These are phyloP conservation scores for Orchesellides sinensis DNA, from an alignment of 2,888 invertebrate genomes.

Conservation along the genomic window DNA sequence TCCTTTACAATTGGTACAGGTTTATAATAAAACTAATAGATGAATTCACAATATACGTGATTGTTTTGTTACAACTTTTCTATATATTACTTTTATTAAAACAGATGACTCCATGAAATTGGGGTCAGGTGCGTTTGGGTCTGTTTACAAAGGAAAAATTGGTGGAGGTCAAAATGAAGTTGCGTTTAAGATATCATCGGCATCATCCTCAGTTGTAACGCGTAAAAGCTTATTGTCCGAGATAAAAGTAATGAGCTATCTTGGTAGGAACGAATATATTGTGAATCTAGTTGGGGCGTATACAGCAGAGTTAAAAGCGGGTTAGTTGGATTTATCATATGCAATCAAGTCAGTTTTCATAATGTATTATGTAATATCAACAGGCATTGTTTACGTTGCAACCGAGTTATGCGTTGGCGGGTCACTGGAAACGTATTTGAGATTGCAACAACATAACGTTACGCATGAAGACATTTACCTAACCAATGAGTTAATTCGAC, in stretches of 20 bases:
- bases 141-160: too few species aligned
- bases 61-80: too few species aligned
- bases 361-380: too few species aligned
- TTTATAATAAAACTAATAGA: too few species aligned
- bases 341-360: too few species aligned
- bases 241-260: constrained; percentile 52
- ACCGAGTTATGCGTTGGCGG: not conserved
- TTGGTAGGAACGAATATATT: constrained; percentile 52
- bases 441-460: not conserved
- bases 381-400: not conserved
- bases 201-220: constrained; percentile 4
- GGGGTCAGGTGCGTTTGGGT: too few species aligned
- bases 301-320: constrained; percentile 31
- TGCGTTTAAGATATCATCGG: constrained; percentile 54
- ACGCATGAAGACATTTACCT: not conserved
- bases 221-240: constrained; percentile 59
- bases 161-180: too few species aligned
- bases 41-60: too few species aligned
- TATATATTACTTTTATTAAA: too few species aligned
- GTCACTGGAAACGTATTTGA: not conserved
- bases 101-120: too few species aligned
- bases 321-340: not conserved
- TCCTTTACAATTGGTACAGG: too few species aligned
- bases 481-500: not conserved
- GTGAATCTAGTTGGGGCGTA: constrained; percentile 46